Percentiles rank a stretch among this genome's conserved stretches.
Evolutionary conservation across 2,888 invertebrate genomes (phyloP).

Genomic region (Aspidiotus destructor): DNA sequence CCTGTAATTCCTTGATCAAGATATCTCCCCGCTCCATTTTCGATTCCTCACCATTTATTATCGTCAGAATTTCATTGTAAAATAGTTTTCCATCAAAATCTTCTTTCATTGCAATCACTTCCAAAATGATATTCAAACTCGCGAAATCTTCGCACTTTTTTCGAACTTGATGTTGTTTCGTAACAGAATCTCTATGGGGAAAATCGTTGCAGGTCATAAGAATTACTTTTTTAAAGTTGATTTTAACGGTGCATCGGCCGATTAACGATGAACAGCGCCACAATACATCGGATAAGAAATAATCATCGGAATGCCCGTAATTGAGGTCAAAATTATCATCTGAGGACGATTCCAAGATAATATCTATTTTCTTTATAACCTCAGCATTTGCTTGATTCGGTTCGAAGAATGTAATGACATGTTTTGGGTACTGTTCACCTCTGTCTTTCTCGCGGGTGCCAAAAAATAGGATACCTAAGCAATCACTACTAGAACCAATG

Average conservation of each 20-base stretch:
- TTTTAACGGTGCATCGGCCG: slow-evolving; percentile 25
- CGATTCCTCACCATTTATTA: slow-evolving; percentile 13
- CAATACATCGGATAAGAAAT: slow-evolving; percentile 30
- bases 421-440: slow-evolving; percentile 13
- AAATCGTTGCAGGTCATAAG: slow-evolving; percentile 34
- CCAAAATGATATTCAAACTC: slow-evolving; percentile 30
- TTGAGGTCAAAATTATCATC: background rate
- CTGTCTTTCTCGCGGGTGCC: slow-evolving; percentile 21
- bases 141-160: slow-evolving; percentile 34
- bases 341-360: slow-evolving; percentile 7
- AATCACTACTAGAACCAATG: slow-evolving; percentile 17
- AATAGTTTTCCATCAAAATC: slow-evolving; percentile 30
- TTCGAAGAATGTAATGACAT: slow-evolving; percentile 25
- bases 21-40: slow-evolving; percentile 10
- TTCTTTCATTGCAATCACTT: slow-evolving; percentile 32
- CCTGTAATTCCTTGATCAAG: slow-evolving; percentile 29
- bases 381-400: slow-evolving; percentile 15
- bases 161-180: slow-evolving; percentile 26
- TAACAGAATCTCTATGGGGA: slow-evolving; percentile 18
- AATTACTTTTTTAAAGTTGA: slow-evolving; percentile 26
- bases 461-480: slow-evolving; percentile 21
- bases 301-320: slow-evolving; percentile 26
- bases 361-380: slow-evolving; percentile 19
- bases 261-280: slow-evolving; percentile 33
- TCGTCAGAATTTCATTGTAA: slow-evolving; percentile 29